Percentiles rank a stretch among this genome's conserved stretches.
Conservation (phyloP, 2,113 vertebrate genomes). For the Tragelaphus strepsiceros region DNA sequence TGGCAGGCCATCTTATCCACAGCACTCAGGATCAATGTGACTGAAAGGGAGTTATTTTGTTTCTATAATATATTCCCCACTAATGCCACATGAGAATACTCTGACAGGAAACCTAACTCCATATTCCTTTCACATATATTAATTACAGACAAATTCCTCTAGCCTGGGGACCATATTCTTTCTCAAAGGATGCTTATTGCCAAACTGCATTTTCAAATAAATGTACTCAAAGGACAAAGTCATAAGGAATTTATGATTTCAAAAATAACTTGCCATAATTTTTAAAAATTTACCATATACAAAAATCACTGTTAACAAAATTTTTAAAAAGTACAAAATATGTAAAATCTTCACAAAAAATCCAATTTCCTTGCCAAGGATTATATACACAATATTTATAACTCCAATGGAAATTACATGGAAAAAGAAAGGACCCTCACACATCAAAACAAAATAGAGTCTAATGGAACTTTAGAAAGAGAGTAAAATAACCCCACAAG, state of each 20-base stretch:
- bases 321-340: background rate
- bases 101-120: background rate
- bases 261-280: background rate
- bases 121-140: background rate
- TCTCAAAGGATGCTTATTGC: background rate
- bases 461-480: slow-evolving; percentile 9
- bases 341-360: background rate
- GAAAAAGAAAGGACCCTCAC: slow-evolving; percentile 8
- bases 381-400: slow-evolving; percentile 50
- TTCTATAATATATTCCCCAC: background rate
- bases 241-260: background rate
- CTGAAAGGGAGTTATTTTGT: background rate
- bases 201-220: background rate
- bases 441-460: slow-evolving; percentile 49
- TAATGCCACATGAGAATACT: background rate
- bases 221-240: background rate
- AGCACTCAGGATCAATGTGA: background rate
- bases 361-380: background rate
- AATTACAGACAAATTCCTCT: background rate
- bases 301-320: background rate
- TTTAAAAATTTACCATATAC: background rate
- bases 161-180: background rate
- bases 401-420: background rate
- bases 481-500: background rate
- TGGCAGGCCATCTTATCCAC: background rate